Evolutionary conservation across 1,140 invertebrate genomes (phyloP).

Genomic region (Platyura marginata): DNA sequence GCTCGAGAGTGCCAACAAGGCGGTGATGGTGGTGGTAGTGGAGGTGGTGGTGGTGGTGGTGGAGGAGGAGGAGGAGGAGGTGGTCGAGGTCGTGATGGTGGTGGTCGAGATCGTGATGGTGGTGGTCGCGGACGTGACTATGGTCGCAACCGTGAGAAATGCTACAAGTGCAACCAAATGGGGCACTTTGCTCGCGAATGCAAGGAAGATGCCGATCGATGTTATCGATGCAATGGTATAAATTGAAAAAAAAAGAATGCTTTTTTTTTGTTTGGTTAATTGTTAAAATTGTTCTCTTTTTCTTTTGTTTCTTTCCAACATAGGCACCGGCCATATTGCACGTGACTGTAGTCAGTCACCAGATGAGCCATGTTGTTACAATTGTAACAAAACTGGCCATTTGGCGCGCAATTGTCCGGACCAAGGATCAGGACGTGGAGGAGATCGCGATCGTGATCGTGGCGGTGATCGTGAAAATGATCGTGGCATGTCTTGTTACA

Average conservation of each 20-base stretch:
- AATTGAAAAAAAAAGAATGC: conserved; percentile 1
- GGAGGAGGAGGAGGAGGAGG: conserved; percentile 28
- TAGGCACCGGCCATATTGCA: conserved; percentile 71
- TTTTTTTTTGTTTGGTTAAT: not conserved
- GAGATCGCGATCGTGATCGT: conserved; percentile 13
- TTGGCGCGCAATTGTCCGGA: conserved; percentile 70
- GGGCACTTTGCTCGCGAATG: conserved; percentile 87
- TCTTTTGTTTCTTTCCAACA: conserved; percentile 22
- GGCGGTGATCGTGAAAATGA: conserved; percentile 14
- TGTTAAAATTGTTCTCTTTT: not conserved
- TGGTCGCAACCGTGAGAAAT: conserved; percentile 53
- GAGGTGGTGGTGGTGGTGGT: conserved; percentile 31
- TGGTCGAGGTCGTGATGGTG: conserved; percentile 40
- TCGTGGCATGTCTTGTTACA: conserved; percentile 55
- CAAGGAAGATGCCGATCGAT: conserved; percentile 67
- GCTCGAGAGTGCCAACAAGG: conserved; percentile 64
- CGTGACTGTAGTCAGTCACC: conserved; percentile 71
- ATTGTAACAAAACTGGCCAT: conserved; percentile 76
- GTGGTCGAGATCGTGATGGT: conserved; percentile 34
- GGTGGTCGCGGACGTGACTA: conserved; percentile 28
- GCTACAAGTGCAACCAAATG: conserved; percentile 87
- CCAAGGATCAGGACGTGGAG: conserved; percentile 28
- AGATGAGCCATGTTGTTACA: conserved; percentile 66
- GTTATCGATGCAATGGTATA: conserved; percentile 51
- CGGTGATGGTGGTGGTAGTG: conserved; percentile 30